These are phyloP conservation scores for Callionymus lyra DNA, from an alignment of 2,113 vertebrate genomes.

Conservation along the genomic window DNA sequence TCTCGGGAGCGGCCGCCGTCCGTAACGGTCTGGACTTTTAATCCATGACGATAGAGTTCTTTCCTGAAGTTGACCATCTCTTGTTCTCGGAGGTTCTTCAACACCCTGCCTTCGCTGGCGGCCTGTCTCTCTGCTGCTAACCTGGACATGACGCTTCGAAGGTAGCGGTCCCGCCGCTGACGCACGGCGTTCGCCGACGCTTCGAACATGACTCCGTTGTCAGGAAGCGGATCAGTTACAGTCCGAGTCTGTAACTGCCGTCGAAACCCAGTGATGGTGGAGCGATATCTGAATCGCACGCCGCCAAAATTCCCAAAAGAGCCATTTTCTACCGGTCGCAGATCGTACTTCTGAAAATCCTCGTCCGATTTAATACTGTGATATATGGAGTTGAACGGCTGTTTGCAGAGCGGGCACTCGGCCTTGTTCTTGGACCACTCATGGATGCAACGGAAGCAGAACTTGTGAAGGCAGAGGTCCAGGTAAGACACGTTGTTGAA, in stretches of 20 bases:
- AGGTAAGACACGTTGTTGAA: constrained; percentile 88
- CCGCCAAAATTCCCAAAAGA: constrained; percentile 76
- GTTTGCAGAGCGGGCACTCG: constrained; percentile 93
- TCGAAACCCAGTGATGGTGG: constrained; percentile 73
- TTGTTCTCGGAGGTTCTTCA: constrained; percentile 72
- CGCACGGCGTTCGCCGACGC: constrained; percentile 39
- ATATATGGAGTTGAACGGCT: constrained; percentile 88
- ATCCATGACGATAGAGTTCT: constrained; percentile 79
- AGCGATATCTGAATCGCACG: constrained; percentile 81
- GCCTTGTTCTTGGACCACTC: constrained; percentile 99
- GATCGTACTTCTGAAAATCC: constrained; percentile 82
- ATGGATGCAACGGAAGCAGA: constrained; percentile 91
- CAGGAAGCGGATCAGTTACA: constrained; percentile 66
- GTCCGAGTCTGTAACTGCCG: constrained; percentile 59
- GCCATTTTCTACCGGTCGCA: constrained; percentile 66
- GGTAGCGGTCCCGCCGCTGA: constrained; percentile 54
- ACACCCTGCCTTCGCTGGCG: constrained; percentile 64
- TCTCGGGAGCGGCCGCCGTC: constrained; percentile 84
- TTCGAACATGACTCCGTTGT: constrained; percentile 80
- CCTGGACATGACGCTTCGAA: constrained; percentile 72
- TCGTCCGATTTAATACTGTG: constrained; percentile 86
- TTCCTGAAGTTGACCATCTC: constrained; percentile 87
- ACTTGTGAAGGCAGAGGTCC: constrained; percentile 85
- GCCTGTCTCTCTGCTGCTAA: constrained; percentile 71
- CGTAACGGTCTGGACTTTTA: constrained; percentile 74